Evolutionary conservation across 1,140 invertebrate species (phyloP), one percentile per base, ranked within the genome.

Genomic region (Anoplophora glabripennis): DNA sequence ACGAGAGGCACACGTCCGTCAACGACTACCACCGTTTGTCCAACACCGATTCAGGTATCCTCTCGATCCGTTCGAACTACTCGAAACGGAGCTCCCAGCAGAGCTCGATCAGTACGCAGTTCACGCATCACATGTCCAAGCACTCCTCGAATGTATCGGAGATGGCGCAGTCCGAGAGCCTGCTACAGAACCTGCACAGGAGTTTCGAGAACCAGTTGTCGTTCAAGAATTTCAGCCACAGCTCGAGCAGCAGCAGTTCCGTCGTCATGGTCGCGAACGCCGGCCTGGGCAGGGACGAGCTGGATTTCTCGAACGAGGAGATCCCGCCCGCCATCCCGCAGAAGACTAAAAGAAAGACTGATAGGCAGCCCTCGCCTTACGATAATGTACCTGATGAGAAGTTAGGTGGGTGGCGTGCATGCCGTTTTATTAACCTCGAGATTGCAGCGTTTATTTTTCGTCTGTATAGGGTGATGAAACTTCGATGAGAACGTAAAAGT

Each of bases 361-460:
- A 84, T 61, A 72, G 86, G 40, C 79, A 85, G 47, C 81, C 83
- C n/a, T 89, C 87, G 34, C 86, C 87, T 47, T 89, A 89, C 72
- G 89, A 90, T 73, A 89, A 89, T 71, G 81, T 86, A 56, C 79
- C 82, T 56, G 80, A 84, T 46, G 79, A 82, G 45, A 66, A 60
- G 53, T 53, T 70, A 55, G 67, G 67, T 68, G 56, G 61, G 55
- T 49, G n/a, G 44, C 14, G 33, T n/a, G 21, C 21, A 28, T 28
- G 21, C 21, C 3, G 21, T 28, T 28, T 28, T 28, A 28, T 28
- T 17, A 51, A 11, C 9, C 21, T 51, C 34, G 33, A 35, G 1
- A 28, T 28, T 28, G 21, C 21, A 28, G 21, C 5, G 21, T 28
- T 28, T 28, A 28, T 28, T 3, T 2, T 28, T 28, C 21, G 5